Evolutionary conservation across 2,113 vertebrate genomes (phyloP).

Genomic region (Asarcornis scutulata): DNA sequence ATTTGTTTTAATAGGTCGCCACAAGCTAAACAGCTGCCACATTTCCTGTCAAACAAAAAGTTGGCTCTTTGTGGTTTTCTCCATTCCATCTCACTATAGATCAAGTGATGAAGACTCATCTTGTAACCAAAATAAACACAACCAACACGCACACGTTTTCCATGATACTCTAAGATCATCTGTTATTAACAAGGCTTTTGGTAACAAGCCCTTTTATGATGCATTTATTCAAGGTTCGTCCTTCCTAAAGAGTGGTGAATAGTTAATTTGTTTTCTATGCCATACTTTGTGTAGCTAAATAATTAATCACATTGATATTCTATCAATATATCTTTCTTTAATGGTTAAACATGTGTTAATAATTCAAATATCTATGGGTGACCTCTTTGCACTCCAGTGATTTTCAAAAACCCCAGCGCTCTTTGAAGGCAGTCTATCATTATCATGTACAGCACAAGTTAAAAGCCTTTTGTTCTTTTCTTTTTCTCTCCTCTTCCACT

Average conservation of each 20-base stretch:
- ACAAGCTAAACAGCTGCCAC: not conserved
- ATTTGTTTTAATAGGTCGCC: not conserved
- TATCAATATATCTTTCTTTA: conserved; percentile 92
- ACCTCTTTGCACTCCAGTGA: conserved; percentile 78
- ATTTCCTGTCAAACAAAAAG: not conserved
- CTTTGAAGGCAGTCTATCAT: conserved; percentile 72
- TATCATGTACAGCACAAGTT: conserved; percentile 52
- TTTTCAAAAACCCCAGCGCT: conserved; percentile 76
- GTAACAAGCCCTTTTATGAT: conserved; percentile 61
- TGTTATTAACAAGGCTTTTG: conserved; percentile 56
- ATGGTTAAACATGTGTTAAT: conserved; percentile 90
- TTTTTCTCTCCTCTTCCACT: not conserved
- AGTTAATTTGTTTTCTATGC: conserved; percentile 74
- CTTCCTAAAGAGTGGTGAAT: conserved; percentile 29
- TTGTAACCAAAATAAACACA: not conserved
- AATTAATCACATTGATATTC: conserved; percentile 90
- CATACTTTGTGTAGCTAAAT: conserved; percentile 88
- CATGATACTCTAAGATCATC: not conserved
- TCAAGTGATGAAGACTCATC: not conserved
- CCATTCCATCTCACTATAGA: not conserved
- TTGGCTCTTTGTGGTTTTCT: not conserved
- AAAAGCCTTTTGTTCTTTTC: conserved; percentile 75
- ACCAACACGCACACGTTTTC: not conserved
- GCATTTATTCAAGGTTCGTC: conserved; percentile 64
- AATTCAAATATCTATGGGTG: conserved; percentile 89